Evolutionary conservation across 1,140 invertebrate genomes (phyloP), one percentile per base, ranked within the genome.

Genomic region (Spodoptera litura): DNA sequence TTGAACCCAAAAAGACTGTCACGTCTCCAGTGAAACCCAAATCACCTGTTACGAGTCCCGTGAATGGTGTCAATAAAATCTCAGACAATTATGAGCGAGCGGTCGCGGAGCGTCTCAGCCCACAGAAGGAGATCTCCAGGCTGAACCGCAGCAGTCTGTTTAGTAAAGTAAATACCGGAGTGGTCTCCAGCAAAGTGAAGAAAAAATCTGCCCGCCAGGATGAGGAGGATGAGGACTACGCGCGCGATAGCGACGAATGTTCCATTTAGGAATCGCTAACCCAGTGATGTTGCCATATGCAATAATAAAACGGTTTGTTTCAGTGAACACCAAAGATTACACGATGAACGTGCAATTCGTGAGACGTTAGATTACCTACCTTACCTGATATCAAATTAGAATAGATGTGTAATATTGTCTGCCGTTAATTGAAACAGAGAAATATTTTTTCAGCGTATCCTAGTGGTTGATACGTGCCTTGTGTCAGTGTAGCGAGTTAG

Each of bases 161-260:
- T 81, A 94, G 94, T 72, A 92, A 94, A 79, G 94, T 95, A 12
- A 89, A 90, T 58, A 93, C 93, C 6, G 93, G 93, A 3, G 85
- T 93, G 27, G 93, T 94, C 1, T 87, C 91, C 11, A 85, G 87
- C 31, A 91, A 90, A 78, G 87, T 91, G 75, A 92, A 91, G 81
- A 90, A 89, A 79, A 88, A 55, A n/a, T 78, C 27, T 11, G 78
- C 78, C 3, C 81, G 81, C 0, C 81, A 89, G 20, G 90, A 94
- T 6, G 95, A 95, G n/a, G 95, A 95, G 5, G 93, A 95, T 52
- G 95, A 91, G 5, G 95, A 96, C 78, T 95, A 96, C 83, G 95
- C 95, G 27, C 93, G 95, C 9, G 95, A 96, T 81, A 96, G 95
- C 83, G 95, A 96, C 83, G 96, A 96, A 78, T 96, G 95, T 85